phyloP scores from a whole-genome alignment of 2,888 invertebrate species.

The Ichneumoninae sp. region DNA sequence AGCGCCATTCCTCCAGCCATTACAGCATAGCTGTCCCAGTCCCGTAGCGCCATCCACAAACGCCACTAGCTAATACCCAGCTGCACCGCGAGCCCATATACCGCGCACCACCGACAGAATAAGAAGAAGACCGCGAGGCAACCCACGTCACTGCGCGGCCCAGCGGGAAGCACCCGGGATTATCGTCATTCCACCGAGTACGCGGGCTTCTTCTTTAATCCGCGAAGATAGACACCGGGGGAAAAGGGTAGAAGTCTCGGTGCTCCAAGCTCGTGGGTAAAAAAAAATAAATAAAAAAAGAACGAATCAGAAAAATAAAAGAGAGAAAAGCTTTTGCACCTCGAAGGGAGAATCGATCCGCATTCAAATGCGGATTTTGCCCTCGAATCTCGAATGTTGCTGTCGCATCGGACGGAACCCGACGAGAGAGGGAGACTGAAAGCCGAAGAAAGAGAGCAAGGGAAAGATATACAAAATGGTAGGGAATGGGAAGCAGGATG shows the following conservation, averaged over 20 bases:
- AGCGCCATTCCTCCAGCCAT: slow-evolving; percentile 35
- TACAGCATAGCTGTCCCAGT: slow-evolving; percentile 32
- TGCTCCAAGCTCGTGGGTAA: slow-evolving; percentile 9
- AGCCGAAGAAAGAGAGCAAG: not conserved
- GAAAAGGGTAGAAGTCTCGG: slow-evolving; percentile 43
- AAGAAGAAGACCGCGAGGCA: not conserved
- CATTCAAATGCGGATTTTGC: slow-evolving; percentile 53
- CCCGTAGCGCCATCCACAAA: slow-evolving; percentile 29
- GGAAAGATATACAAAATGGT: slow-evolving; percentile 10
- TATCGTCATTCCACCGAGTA: slow-evolving; percentile 47
- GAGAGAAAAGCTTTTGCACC: slow-evolving; percentile 43
- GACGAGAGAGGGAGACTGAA: slow-evolving; percentile 2
- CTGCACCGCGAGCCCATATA: slow-evolving; percentile 2
- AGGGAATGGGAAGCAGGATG: slow-evolving; percentile 14
- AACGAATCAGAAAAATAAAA: not conserved
- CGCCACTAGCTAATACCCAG: slow-evolving; percentile 38
- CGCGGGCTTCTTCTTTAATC: slow-evolving; percentile 47
- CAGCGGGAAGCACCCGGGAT: slow-evolving; percentile 28
- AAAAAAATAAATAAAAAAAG: slow-evolving; percentile 24
- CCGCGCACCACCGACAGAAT: not conserved
- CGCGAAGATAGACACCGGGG: slow-evolving; percentile 41
- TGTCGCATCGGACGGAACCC: slow-evolving; percentile 10
- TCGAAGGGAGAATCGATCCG: slow-evolving; percentile 39
- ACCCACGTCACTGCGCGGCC: slow-evolving; percentile 41
- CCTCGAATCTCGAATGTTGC: slow-evolving; percentile 36